Base-by-base conservation (phyloP, 1,140 invertebrate genomes). In the Meloidogyne hapla region DNA sequence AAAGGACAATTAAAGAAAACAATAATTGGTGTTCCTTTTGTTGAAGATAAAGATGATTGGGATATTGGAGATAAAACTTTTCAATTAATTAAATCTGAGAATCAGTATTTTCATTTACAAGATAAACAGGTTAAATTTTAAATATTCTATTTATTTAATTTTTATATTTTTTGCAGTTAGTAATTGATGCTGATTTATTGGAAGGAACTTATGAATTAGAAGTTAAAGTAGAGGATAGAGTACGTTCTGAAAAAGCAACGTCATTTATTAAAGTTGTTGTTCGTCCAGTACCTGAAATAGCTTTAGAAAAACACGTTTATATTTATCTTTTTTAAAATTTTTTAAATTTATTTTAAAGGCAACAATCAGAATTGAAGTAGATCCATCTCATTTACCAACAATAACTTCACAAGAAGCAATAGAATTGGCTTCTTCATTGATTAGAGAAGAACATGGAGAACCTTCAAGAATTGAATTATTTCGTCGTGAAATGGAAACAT, bases 11-110 rank as follows among this genome's bases (percentile, higher is more conserved):
- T 86, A 48, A 77, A 80, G 63, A 45, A 74, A 18, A 86, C 82
- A 0, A 76, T 77, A n/a, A 87, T 86, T 56, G 85, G 85, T 26
- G 75, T 80, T 61, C 83, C 85, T 21, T 86, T 79, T 65, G 85
- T 86, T 1, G 74, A 63, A 28, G 85, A 86, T 69, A 73, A 77
- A 26, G 85, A 86, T 71, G 85, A 86, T 67, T 86, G 85, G 85
- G 85, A 86, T 74, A 67, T 79, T n/a, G 75, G 66, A 18, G 81
- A 87, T 75, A 86, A 86, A 69, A 80, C 38, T 9, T 86, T 82
- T 75, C 75, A 70, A 8, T 28, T 56, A 74, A 45, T 63, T 6
- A 78, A 78, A 23, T 78, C 73, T 12, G 77, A 67, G 28, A 25
- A 77, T 23, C 40, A 63, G 28, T 63, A 73, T 21, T 73, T 73